These are phyloP conservation scores for Borostomias antarcticus DNA, from an alignment of 2,797 vertebrate species.

Conservation along the genomic window DNA sequence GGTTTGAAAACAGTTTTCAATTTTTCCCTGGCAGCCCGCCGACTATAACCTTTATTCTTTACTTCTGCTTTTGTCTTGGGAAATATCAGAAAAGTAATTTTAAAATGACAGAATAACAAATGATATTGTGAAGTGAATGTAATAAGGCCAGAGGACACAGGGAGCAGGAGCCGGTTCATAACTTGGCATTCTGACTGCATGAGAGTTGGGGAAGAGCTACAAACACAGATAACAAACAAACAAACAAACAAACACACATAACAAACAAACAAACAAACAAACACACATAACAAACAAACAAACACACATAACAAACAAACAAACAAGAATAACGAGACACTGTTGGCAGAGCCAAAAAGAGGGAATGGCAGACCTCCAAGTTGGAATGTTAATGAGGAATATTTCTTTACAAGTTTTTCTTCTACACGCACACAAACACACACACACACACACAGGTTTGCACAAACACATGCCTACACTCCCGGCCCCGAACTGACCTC, in stretches of 20 bases:
- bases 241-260: too few relatives aligned
- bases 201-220: constrained; percentile 1
- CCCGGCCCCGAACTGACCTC: constrained; percentile 78
- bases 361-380: background rate
- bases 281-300: too few relatives aligned
- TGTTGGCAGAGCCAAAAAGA: background rate
- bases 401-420: background rate
- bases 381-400: background rate
- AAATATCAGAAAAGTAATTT: constrained; percentile 66
- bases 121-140: constrained; percentile 24
- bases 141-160: constrained; percentile 29
- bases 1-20: constrained; percentile 28
- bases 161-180: constrained; percentile 9
- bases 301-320: too few relatives aligned
- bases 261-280: too few relatives aligned
- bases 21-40: constrained; percentile 31
- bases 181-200: constrained; percentile 12
- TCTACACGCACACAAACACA: background rate
- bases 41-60: constrained; percentile 43
- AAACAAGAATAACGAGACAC: background rate
- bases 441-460: constrained; percentile 3
- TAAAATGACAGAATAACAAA: constrained; percentile 62
- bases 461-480: too few relatives aligned
- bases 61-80: constrained; percentile 58
- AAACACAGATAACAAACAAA: too few relatives aligned